These are phyloP conservation scores for Drosophila virilis DNA, from an alignment of 1,140 invertebrate genomes.

Conservation along the genomic window DNA sequence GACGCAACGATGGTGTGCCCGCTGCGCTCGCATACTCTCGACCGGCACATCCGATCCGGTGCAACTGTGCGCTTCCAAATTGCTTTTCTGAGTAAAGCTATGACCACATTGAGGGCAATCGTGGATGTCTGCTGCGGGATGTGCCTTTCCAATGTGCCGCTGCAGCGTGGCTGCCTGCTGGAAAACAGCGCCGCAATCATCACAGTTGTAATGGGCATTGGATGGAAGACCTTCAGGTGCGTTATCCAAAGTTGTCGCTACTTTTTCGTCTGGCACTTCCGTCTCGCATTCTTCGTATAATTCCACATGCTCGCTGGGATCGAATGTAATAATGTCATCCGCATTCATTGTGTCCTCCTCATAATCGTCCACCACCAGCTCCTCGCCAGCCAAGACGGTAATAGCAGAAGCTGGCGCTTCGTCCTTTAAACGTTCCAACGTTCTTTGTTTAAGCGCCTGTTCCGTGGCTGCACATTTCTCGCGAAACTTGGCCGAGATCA, in stretches of 20 bases:
- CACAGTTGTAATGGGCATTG: conserved; percentile 32
- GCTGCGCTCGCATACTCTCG: background rate
- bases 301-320: conserved; percentile 34
- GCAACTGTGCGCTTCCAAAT: conserved; percentile 41
- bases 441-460: conserved; percentile 4
- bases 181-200: conserved; percentile 63
- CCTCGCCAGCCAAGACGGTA: background rate
- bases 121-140: conserved; percentile 11
- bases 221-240: too few relatives aligned
- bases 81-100: conserved; percentile 34
- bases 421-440: background rate
- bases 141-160: conserved; percentile 48
- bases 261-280: background rate
- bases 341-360: background rate
- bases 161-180: conserved; percentile 41
- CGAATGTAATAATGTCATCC: conserved; percentile 39
- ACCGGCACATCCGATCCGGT: background rate
- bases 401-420: background rate
- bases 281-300: conserved; percentile 20
- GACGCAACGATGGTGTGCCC: conserved; percentile 20
- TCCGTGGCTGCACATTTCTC: conserved; percentile 53
- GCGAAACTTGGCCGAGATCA: conserved; percentile 61
- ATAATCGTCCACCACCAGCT: conserved; percentile 1
- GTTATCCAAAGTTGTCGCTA: too few relatives aligned
- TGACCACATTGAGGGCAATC: conserved; percentile 45